Conservation (phyloP, 1,140 invertebrate genomes). For the Drosophila prosaltans region DNA sequence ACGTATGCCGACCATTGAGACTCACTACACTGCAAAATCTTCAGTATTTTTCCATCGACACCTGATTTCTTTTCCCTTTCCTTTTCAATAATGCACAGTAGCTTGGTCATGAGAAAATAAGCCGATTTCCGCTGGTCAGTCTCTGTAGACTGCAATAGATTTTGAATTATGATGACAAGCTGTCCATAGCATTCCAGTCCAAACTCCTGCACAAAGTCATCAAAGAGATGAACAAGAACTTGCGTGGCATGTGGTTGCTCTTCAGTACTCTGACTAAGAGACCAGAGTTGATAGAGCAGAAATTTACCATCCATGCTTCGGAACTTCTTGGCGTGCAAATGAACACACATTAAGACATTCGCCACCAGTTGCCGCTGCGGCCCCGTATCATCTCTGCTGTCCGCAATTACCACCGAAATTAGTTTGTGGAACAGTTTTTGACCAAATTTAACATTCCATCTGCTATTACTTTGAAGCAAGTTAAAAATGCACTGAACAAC, state of each 20-base stretch:
- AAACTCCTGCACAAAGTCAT: conserved; percentile 52
- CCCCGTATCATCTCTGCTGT: conserved; percentile 25
- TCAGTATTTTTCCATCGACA: not conserved
- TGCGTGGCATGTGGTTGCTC: conserved; percentile 53
- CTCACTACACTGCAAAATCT: conserved; percentile 32
- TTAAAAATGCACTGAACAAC: conserved; percentile 62
- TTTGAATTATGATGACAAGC: conserved; percentile 34
- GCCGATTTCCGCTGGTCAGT: conserved; percentile 60
- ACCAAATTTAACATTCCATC: conserved; percentile 61
- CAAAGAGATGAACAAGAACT: conserved; percentile 59
- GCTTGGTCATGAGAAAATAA: conserved; percentile 61
- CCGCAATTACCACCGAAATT: conserved; percentile 50
- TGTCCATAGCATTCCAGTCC: conserved; percentile 37
- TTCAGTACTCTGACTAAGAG: conserved; percentile 42
- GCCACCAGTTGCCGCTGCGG: conserved; percentile 52
- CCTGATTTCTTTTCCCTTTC: not conserved
- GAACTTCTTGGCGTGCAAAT: conserved; percentile 58
- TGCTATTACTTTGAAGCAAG: conserved; percentile 54
- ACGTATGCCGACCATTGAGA: conserved; percentile 60
- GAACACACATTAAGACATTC: conserved; percentile 63
- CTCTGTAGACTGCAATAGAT: conserved; percentile 48
- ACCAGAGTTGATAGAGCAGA: conserved; percentile 61
- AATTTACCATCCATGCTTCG: conserved; percentile 57
- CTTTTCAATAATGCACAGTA: conserved; percentile 15
- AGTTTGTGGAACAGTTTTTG: conserved; percentile 65